Conservation (phyloP, 2,888 invertebrate species). For the Seira sanloemensis region DNA sequence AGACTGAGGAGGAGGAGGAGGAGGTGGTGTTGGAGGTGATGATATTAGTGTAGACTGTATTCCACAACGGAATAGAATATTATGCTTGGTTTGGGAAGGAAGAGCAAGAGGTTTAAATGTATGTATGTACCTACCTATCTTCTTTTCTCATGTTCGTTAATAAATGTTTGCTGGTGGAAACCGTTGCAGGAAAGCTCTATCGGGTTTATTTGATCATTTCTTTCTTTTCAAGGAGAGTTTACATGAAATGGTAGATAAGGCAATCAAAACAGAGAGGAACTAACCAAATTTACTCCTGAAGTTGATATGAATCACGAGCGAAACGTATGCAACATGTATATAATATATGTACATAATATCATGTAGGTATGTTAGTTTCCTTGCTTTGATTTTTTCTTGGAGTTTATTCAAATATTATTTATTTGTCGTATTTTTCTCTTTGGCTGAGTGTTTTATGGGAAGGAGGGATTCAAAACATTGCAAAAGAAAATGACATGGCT, state of each 20-base stretch:
- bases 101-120: background rate
- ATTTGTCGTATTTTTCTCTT: background rate
- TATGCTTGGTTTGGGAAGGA: background rate
- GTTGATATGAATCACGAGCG: background rate
- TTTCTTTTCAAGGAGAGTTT: slow-evolving; percentile 12
- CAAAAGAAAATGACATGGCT: background rate
- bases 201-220: background rate
- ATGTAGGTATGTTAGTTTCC: no score
- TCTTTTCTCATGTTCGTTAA: no score
- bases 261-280: background rate
- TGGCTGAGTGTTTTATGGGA: slow-evolving; percentile 21
- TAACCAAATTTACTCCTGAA: background rate
- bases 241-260: background rate
- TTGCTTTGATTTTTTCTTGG: background rate
- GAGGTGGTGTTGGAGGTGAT: slow-evolving; percentile 51
- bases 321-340: background rate
- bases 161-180: no score
- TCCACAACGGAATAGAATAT: background rate
- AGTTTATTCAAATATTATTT: background rate
- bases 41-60: slow-evolving; percentile 11
- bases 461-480: slow-evolving; percentile 1
- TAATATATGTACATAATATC: no score
- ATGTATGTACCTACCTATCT: background rate
- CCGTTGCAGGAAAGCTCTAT: background rate
- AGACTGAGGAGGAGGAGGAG: slow-evolving; percentile 64